These are phyloP conservation scores for Sclerodermus sp. DNA, from an alignment of 2,888 invertebrate species.

Conservation along the genomic window DNA sequence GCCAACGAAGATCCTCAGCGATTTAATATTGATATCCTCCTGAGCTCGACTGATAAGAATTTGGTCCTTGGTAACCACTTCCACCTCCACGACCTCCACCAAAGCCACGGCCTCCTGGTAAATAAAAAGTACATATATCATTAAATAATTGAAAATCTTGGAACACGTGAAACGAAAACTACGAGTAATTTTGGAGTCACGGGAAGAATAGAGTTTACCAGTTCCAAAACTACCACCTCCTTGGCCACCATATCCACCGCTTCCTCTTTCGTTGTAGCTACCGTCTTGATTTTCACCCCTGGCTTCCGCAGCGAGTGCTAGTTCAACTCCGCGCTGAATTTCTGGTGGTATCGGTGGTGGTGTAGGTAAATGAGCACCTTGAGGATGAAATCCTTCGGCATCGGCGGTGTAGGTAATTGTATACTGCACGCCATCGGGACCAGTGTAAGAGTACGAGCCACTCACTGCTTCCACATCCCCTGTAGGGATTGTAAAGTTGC, in stretches of 20 bases:
- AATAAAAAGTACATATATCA: no score
- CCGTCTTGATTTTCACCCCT: conserved; percentile 50
- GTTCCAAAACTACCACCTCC: not conserved
- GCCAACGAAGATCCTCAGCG: not conserved
- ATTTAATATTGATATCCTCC: conserved; percentile 39
- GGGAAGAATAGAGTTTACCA: not conserved
- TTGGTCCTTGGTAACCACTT: conserved; percentile 40
- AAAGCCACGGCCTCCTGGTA: conserved; percentile 19
- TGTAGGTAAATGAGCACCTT: conserved; percentile 48
- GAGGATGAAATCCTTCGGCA: conserved; percentile 46
- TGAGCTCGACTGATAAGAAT: conserved; percentile 41
- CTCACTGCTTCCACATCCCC: conserved; percentile 46
- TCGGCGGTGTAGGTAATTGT: conserved; percentile 48
- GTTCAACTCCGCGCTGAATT: conserved; percentile 47
- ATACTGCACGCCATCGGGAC: conserved; percentile 46
- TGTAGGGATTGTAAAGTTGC: conserved; percentile 10
- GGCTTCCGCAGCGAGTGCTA: conserved; percentile 47
- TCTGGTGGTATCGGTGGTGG: conserved; percentile 52
- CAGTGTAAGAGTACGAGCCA: conserved; percentile 49
- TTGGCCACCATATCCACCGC: conserved; percentile 21
- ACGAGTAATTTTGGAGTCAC: not conserved
- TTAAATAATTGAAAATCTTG: not conserved
- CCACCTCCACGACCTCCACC: conserved; percentile 26
- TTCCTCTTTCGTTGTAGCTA: conserved; percentile 31
- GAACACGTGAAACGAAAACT: not conserved